Conservation (phyloP, 2,797 vertebrate genomes). For the Sphenopsis melanotis region DNA sequence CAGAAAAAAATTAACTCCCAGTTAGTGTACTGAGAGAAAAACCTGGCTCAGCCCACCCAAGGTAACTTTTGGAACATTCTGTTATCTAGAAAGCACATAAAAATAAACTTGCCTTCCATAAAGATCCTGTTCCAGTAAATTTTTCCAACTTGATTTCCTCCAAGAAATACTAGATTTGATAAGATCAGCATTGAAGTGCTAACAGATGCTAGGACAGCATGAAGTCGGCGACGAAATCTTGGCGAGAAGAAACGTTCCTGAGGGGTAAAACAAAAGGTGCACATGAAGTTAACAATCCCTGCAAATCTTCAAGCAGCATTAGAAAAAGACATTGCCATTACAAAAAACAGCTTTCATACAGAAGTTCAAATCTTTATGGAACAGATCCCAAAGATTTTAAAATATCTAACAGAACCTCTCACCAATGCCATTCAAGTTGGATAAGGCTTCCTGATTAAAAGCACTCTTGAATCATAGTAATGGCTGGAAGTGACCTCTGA, state of each 20-base stretch:
- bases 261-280: not conserved
- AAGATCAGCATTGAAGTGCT: constrained; percentile 93
- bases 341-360: not conserved
- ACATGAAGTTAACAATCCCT: not conserved
- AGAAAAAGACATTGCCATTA: not conserved
- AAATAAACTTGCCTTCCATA: constrained; percentile 82
- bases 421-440: not conserved
- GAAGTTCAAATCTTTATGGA: not conserved
- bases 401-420: not conserved
- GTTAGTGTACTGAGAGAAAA: not conserved
- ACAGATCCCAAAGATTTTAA: not conserved
- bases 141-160: constrained; percentile 87
- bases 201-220: constrained; percentile 85
- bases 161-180: constrained; percentile 96
- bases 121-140: constrained; percentile 93
- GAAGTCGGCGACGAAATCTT: constrained; percentile 78
- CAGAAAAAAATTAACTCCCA: not conserved
- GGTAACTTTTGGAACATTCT: not conserved
- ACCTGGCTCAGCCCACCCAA: not conserved
- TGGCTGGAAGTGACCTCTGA: not conserved
- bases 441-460: not conserved
- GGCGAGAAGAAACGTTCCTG: constrained; percentile 82
- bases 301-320: not conserved
- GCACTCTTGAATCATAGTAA: not conserved
- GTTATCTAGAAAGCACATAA: not conserved